These are phyloP conservation scores for Formica aserva DNA, from an alignment of 2,888 invertebrate genomes.

Conservation along the genomic window DNA sequence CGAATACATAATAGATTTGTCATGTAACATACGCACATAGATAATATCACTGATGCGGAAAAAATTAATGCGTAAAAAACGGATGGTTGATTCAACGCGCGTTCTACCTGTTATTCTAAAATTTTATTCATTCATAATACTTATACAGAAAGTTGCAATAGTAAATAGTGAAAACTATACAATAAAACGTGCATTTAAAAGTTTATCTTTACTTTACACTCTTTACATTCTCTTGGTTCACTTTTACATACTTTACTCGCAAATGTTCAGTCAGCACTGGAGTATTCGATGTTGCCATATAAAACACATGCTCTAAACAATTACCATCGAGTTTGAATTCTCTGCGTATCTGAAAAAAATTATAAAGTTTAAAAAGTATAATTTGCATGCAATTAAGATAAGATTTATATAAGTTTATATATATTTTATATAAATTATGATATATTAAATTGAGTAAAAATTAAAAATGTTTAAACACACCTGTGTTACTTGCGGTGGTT, in stretches of 20 bases:
- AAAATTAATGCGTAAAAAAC: background rate
- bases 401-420: background rate
- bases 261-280: conserved; percentile 87
- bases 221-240: conserved; percentile 52
- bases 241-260: conserved; percentile 86
- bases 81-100: background rate
- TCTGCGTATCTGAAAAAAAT: conserved; percentile 83
- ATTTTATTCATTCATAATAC: background rate
- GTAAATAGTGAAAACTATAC: background rate
- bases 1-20: background rate
- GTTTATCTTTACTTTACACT: background rate
- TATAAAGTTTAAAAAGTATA: background rate
- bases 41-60: background rate
- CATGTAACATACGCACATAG: background rate
- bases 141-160: background rate
- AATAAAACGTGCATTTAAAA: background rate
- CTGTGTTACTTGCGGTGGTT: conserved; percentile 87
- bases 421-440: background rate
- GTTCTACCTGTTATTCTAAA: background rate
- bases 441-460: background rate
- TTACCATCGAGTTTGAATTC: conserved; percentile 80
- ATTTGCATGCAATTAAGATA: background rate
- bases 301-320: conserved; percentile 85
- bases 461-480: conserved; percentile 69
- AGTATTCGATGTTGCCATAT: conserved; percentile 88